phyloP scores from a whole-genome alignment of 2,797 vertebrate genomes.

The Neosilurus hyrtlii region DNA sequence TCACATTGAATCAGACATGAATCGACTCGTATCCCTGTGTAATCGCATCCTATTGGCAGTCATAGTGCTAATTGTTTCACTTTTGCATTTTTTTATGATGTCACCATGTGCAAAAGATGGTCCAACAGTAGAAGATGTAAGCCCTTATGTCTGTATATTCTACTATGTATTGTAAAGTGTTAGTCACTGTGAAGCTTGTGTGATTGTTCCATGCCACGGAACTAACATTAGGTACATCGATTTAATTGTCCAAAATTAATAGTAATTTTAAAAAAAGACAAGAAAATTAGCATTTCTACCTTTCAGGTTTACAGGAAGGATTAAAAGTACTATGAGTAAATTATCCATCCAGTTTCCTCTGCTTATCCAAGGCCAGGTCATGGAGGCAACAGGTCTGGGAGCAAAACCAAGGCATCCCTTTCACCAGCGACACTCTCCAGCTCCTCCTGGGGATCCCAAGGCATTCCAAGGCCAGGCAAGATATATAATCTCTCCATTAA shows the following conservation, averaged over 20 bases:
- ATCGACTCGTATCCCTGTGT: not conserved
- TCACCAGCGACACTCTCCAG: too few species aligned
- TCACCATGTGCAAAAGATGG: not conserved
- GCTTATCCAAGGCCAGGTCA: too few species aligned
- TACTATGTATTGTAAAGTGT: not conserved
- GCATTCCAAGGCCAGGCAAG: too few species aligned
- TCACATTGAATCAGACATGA: not conserved
- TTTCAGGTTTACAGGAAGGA: not conserved
- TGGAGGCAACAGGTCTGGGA: too few species aligned
- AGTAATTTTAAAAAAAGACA: not conserved
- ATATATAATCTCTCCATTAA: too few species aligned
- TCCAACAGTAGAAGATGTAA: not conserved
- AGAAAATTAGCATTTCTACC: not conserved
- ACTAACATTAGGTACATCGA: not conserved
- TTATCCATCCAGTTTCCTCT: too few species aligned
- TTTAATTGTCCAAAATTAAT: not conserved
- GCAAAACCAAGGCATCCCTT: too few species aligned
- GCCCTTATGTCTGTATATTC: not conserved
- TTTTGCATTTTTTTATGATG: not conserved
- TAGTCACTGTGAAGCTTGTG: not conserved
- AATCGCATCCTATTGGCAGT: not conserved
- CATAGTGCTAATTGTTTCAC: not conserved
- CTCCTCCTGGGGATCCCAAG: too few species aligned
- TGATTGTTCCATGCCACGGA: not conserved
- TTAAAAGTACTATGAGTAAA: too few species aligned